Conservation (phyloP, 2,113 vertebrate genomes). For the Motacilla tschutschensis region DNA sequence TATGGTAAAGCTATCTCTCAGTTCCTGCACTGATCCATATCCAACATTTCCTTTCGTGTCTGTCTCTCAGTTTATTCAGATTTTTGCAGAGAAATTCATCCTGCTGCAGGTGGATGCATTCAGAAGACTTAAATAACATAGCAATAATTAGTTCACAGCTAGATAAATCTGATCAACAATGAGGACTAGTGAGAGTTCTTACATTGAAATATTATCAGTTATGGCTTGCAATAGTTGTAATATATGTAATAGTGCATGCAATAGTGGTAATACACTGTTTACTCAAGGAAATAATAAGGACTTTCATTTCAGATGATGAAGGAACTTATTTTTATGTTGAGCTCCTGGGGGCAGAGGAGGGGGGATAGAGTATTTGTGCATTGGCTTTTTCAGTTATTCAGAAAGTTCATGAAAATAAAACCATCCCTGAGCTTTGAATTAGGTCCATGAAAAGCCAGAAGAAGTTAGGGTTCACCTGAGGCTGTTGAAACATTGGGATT, state of each 20-base stretch:
- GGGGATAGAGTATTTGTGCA: neutral
- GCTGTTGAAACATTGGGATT: neutral
- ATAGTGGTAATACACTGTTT: neutral
- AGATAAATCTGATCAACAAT: neutral
- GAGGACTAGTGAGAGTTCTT: neutral
- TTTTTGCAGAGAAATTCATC: neutral
- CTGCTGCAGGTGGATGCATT: neutral
- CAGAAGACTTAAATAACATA: neutral
- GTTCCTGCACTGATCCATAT: neutral
- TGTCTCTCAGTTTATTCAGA: neutral
- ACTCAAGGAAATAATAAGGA: neutral
- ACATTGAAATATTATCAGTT: rapidly evolving
- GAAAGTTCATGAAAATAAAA: neutral
- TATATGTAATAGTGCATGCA: neutral
- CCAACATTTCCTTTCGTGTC: neutral
- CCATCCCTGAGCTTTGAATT: neutral
- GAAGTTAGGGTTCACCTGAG: neutral
- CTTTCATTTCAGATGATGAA: neutral
- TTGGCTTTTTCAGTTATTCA: neutral
- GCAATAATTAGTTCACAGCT: neutral
- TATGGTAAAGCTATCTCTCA: neutral
- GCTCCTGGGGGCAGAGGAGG: neutral
- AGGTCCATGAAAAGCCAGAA: neutral
- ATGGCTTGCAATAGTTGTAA: neutral
- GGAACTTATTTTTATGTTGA: neutral